A percentile compares a stretch with the other conserved stretches of the same genome.
These are phyloP conservation scores for Eumacrocentrus americanus DNA, from an alignment of 2,888 invertebrate species.

Conservation along the genomic window DNA sequence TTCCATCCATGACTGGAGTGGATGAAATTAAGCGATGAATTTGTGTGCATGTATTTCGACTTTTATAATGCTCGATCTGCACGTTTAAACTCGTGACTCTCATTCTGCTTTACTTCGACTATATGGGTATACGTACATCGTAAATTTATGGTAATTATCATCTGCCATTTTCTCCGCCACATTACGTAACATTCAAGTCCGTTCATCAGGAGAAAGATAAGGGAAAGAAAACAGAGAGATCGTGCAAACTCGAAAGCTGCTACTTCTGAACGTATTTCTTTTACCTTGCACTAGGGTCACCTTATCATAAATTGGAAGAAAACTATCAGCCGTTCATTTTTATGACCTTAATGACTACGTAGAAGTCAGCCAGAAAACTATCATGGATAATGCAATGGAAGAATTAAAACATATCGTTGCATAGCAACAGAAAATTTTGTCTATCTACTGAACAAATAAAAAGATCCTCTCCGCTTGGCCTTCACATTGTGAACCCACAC, in stretches of 20 bases:
- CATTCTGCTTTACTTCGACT: neutral
- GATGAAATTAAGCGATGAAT: no score
- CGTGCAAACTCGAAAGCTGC: neutral
- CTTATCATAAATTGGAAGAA: neutral
- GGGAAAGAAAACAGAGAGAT: neutral
- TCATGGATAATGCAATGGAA: neutral
- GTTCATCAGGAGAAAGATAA: constrained; percentile 1
- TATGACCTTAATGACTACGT: neutral
- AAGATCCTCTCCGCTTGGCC: neutral
- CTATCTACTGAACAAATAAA: neutral
- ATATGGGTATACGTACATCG: neutral
- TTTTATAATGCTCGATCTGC: no score
- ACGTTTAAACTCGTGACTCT: no score
- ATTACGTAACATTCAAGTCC: constrained; percentile 6
- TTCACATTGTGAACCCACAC: constrained; percentile 13
- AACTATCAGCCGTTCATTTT: neutral
- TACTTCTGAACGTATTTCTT: neutral
- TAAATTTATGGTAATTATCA: constrained; percentile 18
- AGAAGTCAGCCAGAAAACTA: neutral
- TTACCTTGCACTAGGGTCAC: neutral
- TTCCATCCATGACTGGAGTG: no score
- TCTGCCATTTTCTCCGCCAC: constrained; percentile 1
- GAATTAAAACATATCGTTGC: neutral
- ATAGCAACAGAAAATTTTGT: no score
- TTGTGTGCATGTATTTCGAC: no score